Percentiles rank a stretch among this genome's conserved stretches.
Conservation (phyloP, 1,140 invertebrate species). For the Mercenaria mercenaria region DNA sequence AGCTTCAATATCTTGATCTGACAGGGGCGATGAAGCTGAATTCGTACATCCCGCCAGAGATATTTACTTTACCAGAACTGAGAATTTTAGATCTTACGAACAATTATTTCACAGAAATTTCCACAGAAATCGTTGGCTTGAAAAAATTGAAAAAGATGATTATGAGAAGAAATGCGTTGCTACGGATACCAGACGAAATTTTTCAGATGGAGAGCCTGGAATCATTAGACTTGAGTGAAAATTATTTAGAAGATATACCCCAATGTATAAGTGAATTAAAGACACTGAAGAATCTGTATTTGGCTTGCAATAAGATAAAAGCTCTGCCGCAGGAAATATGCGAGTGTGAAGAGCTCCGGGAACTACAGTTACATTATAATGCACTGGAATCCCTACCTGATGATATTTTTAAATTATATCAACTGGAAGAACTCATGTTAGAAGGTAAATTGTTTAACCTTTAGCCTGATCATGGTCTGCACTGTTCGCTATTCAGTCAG, state of each 20-base stretch:
- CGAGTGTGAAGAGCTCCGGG: slow-evolving; percentile 70
- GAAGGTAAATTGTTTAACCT: slow-evolving; percentile 50
- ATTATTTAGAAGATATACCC: slow-evolving; percentile 81
- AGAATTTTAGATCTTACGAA: slow-evolving; percentile 80
- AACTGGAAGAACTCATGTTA: slow-evolving; percentile 77
- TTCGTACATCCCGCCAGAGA: slow-evolving; percentile 78
- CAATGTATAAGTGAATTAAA: slow-evolving; percentile 73
- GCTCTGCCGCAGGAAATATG: slow-evolving; percentile 80
- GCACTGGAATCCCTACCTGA: slow-evolving; percentile 76
- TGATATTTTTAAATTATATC: slow-evolving; percentile 75
- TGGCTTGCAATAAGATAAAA: slow-evolving; percentile 78
- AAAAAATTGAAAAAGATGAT: slow-evolving; percentile 78
- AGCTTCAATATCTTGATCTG: slow-evolving; percentile 76
- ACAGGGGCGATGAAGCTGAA: slow-evolving; percentile 81
- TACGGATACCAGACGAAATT: slow-evolving; percentile 79
- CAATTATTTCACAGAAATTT: slow-evolving; percentile 83
- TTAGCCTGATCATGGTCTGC: no score
- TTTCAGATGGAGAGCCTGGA: slow-evolving; percentile 81
- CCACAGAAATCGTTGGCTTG: slow-evolving; percentile 77
- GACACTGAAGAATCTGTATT: slow-evolving; percentile 74
- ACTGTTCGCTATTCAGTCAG: no score
- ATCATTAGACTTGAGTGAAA: slow-evolving; percentile 81
- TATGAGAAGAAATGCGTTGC: slow-evolving; percentile 81
- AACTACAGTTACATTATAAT: slow-evolving; percentile 77
- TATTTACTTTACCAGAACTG: slow-evolving; percentile 79